phyloP scores from a whole-genome alignment of 37 sponge, comb jelly and placozoan species.

The Aplysina aerophoba region DNA sequence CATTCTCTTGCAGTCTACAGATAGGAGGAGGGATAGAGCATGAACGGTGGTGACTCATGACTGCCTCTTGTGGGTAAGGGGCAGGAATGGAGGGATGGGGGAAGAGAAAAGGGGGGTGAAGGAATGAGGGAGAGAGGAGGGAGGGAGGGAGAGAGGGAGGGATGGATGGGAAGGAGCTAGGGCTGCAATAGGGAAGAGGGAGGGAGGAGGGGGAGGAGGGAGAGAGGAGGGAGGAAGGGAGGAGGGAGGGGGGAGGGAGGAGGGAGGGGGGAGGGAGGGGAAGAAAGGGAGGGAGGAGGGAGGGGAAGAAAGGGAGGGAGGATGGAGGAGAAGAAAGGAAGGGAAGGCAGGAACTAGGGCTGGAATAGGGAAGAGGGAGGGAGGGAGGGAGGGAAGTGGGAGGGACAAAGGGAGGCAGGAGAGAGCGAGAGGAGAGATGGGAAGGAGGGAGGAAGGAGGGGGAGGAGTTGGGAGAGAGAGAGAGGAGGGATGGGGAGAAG shows the following conservation, averaged over 20 bases:
- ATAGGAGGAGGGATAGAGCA: background rate
- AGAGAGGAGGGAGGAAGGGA: background rate
- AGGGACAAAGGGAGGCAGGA: background rate
- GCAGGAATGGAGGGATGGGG: background rate
- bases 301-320: background rate
- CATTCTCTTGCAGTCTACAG: constrained; percentile 54
- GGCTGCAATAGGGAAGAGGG: background rate
- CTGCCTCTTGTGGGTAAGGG: background rate
- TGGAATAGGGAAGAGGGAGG: background rate
- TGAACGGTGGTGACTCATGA: background rate
- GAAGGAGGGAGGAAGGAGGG: too few relatives aligned
- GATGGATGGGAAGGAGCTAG: background rate
- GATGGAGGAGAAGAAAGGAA: background rate
- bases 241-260: too few relatives aligned
- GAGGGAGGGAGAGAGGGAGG: background rate
- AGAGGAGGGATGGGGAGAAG: too few relatives aligned
- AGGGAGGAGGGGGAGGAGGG: background rate
- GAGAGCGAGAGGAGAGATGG: background rate
- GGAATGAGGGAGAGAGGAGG: background rate
- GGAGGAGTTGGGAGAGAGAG: background rate
- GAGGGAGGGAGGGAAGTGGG: background rate
- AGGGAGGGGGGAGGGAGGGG: background rate
- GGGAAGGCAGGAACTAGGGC: background rate
- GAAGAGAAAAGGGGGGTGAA: background rate
- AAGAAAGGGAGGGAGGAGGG: background rate